These are phyloP conservation scores for Alloscopus bannaensis DNA, from an alignment of 2,888 invertebrate genomes.

Conservation along the genomic window DNA sequence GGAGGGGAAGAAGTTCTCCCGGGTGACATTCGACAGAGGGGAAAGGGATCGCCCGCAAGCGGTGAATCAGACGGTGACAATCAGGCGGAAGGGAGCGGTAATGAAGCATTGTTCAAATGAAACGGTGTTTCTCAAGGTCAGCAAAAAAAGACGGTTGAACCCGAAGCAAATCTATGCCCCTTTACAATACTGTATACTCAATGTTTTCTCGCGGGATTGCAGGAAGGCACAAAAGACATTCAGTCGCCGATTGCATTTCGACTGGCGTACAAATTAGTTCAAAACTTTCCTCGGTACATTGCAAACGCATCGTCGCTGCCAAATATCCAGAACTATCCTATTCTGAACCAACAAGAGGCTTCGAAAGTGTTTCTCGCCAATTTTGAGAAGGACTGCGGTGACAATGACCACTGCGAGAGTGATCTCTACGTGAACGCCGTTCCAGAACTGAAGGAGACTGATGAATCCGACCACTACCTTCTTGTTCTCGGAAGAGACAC, in stretches of 20 bases:
- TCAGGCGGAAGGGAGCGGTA: constrained; percentile 70
- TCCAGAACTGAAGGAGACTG: constrained; percentile 78
- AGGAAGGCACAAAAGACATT: constrained; percentile 90
- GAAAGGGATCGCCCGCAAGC: constrained; percentile 74
- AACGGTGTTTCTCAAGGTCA: constrained; percentile 87
- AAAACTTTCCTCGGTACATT: constrained; percentile 79
- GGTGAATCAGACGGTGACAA: constrained; percentile 73
- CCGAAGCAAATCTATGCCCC: too few relatives aligned
- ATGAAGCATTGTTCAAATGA: constrained; percentile 83
- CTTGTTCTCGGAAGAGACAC: constrained; percentile 83
- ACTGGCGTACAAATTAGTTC: constrained; percentile 88
- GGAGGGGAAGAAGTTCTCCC: constrained; percentile 84
- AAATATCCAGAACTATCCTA: constrained; percentile 87
- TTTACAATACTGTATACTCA: too few relatives aligned
- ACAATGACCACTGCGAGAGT: constrained; percentile 91
- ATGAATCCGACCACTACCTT: constrained; percentile 64
- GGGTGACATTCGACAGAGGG: constrained; percentile 85
- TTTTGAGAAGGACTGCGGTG: constrained; percentile 94
- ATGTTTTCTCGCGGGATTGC: constrained; percentile 72
- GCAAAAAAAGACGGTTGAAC: constrained; percentile 73
- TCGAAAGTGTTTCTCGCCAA: constrained; percentile 87
- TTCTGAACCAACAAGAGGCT: constrained; percentile 91
- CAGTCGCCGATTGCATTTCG: constrained; percentile 91
- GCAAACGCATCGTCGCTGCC: constrained; percentile 79
- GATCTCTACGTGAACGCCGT: constrained; percentile 83